Evolutionary conservation across 2,888 invertebrate species (phyloP).

Genomic region (Mesorhabditis spiculigera): DNA sequence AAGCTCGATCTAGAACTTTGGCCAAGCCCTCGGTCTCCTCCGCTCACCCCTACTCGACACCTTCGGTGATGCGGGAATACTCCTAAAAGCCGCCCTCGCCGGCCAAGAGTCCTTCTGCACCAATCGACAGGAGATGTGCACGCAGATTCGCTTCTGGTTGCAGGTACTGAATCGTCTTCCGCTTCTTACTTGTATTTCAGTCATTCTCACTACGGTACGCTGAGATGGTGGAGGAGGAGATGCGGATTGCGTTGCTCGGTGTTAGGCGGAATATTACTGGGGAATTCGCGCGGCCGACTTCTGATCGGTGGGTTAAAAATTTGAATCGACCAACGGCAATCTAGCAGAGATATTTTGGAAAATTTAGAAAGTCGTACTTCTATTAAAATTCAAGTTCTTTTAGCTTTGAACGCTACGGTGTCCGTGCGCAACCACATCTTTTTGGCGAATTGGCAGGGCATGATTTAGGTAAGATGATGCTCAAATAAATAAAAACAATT

Average conservation of each 20-base stretch:
- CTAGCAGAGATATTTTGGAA: background rate
- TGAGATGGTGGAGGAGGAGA: constrained; percentile 79
- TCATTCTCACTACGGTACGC: constrained; percentile 71
- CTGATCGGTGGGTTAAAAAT: constrained; percentile 51
- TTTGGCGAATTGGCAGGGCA: constrained; percentile 38
- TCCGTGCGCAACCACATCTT: constrained; percentile 39
- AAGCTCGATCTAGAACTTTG: no score
- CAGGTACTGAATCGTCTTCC: no score
- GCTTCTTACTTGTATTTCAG: no score
- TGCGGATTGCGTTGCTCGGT: constrained; percentile 81
- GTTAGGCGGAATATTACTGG: constrained; percentile 78
- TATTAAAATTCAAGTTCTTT: background rate
- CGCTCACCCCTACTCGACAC: constrained; percentile 8
- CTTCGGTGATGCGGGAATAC: constrained; percentile 45
- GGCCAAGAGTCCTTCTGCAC: constrained; percentile 32
- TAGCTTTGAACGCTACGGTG: constrained; percentile 20
- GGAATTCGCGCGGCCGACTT: constrained; percentile 71
- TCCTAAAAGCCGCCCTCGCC: constrained; percentile 37
- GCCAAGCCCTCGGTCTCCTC: constrained; percentile 10
- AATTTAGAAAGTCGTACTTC: background rate
- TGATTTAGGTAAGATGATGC: constrained; percentile 13
- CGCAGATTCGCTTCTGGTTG: constrained; percentile 40
- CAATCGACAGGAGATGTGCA: constrained; percentile 25
- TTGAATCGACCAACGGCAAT: background rate
- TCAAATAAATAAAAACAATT: background rate